A percentile compares a stretch with the other conserved stretches of the same genome.
phyloP scores from a whole-genome alignment of 2,888 invertebrate species.

The Zele albiditarsus region DNA sequence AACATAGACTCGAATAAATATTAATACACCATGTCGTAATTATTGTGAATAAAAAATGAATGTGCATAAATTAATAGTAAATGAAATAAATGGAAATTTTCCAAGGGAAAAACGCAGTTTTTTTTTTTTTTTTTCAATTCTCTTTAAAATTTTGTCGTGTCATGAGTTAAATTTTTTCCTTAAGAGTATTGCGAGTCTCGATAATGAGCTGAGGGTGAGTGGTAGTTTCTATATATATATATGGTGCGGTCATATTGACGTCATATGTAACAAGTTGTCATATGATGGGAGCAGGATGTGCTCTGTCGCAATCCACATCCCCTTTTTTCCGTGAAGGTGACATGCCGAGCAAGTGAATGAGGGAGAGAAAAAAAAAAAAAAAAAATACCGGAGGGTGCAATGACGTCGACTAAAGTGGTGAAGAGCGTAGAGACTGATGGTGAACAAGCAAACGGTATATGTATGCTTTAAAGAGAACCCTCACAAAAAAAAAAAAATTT shows the following conservation, averaged over 20 bases:
- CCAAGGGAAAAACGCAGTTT: not conserved
- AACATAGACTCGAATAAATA: too few relatives aligned
- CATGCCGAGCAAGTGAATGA: slow-evolving; percentile 6
- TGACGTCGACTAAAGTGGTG: not conserved
- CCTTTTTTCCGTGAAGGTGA: slow-evolving; percentile 8
- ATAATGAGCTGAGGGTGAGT: slow-evolving; percentile 18
- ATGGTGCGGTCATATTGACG: slow-evolving; percentile 30
- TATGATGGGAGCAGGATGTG: not conserved
- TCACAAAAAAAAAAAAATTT: not conserved
- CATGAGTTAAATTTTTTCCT: not conserved
- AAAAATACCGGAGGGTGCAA: not conserved
- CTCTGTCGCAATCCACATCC: slow-evolving; percentile 23
- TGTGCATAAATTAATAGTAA: not conserved
- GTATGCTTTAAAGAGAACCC: not conserved
- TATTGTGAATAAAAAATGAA: not conserved
- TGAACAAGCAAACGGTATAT: not conserved
- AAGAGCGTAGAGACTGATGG: not conserved
- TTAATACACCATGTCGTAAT: too few relatives aligned
- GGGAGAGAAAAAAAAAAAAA: not conserved
- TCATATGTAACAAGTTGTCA: slow-evolving; percentile 34
- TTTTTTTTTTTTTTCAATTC: not conserved
- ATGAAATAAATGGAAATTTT: too few relatives aligned
- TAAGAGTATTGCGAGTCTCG: not conserved
- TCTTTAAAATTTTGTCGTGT: not conserved
- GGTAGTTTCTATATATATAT: not conserved